A percentile compares a stretch with the other conserved stretches of the same genome.
These are phyloP conservation scores for Aradophagus sp. DNA, from an alignment of 1,140 invertebrate species.

Conservation along the genomic window DNA sequence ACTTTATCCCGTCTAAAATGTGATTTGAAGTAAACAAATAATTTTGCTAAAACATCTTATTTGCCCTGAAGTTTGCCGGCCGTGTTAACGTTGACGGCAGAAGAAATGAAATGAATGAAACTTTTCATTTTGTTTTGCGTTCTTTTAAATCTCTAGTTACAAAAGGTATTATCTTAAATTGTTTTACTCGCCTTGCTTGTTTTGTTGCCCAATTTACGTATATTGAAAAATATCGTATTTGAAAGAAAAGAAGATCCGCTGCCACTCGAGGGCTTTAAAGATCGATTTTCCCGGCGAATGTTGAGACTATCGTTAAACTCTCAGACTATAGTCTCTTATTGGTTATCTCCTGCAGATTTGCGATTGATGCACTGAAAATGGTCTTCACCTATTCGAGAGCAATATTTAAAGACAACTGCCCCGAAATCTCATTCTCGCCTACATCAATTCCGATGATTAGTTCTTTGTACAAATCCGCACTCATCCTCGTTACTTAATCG, in stretches of 20 bases:
- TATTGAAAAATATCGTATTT: conserved; percentile 47
- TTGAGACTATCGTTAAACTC: conserved; percentile 27
- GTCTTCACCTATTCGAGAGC: no score
- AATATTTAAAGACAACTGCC: no score
- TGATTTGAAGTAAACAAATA: conserved; percentile 48
- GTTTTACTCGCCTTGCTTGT: conserved; percentile 38
- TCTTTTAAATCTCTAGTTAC: conserved; percentile 44
- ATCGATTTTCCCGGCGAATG: conserved; percentile 45
- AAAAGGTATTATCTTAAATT: conserved; percentile 43
- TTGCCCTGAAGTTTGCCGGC: conserved; percentile 34
- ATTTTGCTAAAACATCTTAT: conserved; percentile 44
- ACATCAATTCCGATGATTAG: no score
- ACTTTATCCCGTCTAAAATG: conserved; percentile 36
- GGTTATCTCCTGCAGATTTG: conserved; percentile 10
- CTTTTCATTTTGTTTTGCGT: conserved; percentile 43
- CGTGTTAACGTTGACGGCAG: conserved; percentile 44
- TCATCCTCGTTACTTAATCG: no score
- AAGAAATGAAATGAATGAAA: conserved; percentile 39
- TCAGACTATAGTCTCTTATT: conserved; percentile 19
- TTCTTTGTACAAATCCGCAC: no score
- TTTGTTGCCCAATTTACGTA: conserved; percentile 48
- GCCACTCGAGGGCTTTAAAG: conserved; percentile 31
- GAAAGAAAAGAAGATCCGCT: conserved; percentile 33
- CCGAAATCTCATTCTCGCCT: no score
- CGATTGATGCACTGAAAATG: conserved; percentile 1